Percentiles rank a stretch among this genome's conserved stretches.
Evolutionary conservation across 1,140 invertebrate genomes (phyloP).

Genomic region (Trigoniulus corallinus): DNA sequence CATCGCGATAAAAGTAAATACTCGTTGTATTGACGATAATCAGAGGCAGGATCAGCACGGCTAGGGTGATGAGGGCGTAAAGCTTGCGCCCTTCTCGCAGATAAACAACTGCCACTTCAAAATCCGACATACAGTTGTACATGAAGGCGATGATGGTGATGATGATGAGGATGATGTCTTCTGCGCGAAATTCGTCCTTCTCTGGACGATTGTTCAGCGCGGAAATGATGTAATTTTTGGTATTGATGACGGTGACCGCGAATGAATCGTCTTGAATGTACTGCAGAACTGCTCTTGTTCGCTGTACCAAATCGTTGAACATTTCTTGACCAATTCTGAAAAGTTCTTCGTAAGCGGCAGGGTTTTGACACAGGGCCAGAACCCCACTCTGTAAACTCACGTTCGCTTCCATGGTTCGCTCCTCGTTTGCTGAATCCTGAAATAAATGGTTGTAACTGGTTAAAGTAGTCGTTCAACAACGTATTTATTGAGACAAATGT

Average conservation of each 20-base stretch:
- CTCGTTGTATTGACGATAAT: slow-evolving; percentile 15
- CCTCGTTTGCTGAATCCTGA: too few relatives aligned
- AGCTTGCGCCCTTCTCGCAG: not conserved
- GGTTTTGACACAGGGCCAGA: too few relatives aligned
- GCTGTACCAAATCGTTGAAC: not conserved
- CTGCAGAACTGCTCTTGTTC: not conserved
- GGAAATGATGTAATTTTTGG: not conserved
- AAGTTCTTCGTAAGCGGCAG: too few relatives aligned
- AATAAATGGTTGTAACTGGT: too few relatives aligned
- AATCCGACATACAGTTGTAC: not conserved
- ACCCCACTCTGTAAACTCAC: too few relatives aligned
- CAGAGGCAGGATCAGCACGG: slow-evolving; percentile 13
- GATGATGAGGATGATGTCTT: not conserved
- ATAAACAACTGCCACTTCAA: not conserved
- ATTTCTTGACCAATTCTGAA: not conserved
- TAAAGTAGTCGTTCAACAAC: too few relatives aligned
- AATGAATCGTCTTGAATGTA: not conserved
- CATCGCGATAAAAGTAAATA: slow-evolving; percentile 15
- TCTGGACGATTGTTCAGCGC: not conserved
- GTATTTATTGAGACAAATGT: too few relatives aligned
- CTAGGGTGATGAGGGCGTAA: slow-evolving; percentile 8
- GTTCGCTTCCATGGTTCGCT: too few relatives aligned
- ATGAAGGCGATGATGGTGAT: not conserved
- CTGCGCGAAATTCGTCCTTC: not conserved
- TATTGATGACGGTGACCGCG: not conserved